Base-by-base conservation (phyloP, 2,113 vertebrate species). In the Gallinago paraguaiae region DNA sequence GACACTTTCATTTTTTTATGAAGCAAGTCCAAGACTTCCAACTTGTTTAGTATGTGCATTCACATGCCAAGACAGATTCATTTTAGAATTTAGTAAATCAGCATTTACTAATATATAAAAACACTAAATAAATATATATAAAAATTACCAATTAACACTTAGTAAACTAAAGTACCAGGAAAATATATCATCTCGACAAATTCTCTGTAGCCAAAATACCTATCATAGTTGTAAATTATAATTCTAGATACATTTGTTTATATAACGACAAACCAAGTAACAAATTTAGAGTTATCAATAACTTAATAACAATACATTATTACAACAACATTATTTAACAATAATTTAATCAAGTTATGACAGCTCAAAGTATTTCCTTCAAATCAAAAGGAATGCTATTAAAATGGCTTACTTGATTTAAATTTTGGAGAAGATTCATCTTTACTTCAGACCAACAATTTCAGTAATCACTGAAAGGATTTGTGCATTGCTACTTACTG, bases 311-410 rank as follows among this genome's bases (percentile, higher is more conserved):
- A 22, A 48, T 48, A 23, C 22, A 48, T 48, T 48, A 23, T 48
- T 23, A 48, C 22, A 48, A 48, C 23, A 48, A 12, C 48, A 48
- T 48, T 48, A 48, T 48, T 48, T 48, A 48, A 48, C 48, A 48
- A 23, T 48, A 48, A 48, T 20, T 48, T 30, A 22, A 64, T 82
- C 35, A 64, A 68, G 28, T 64, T 92, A 86, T 67, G 78, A 56
- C 35, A 92, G 85, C 71, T 65, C 45, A 84, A 83, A 90, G 51
- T 39, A 92, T 94, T 88, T 89, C 76, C 82, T 64, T 45, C n/a
- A 84, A 82, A 90, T 90, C 60, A 86, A 72, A 93, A 93, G 72
- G 64, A 93, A 87, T 72, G 72, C 63, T 45, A 54, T 41, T 75
- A 85, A 39, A 60, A 63, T 70, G 63, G 87, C 22, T 68, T 86